Conservation (phyloP, 2,888 invertebrate genomes). For the Hirudinaria manillensis region DNA sequence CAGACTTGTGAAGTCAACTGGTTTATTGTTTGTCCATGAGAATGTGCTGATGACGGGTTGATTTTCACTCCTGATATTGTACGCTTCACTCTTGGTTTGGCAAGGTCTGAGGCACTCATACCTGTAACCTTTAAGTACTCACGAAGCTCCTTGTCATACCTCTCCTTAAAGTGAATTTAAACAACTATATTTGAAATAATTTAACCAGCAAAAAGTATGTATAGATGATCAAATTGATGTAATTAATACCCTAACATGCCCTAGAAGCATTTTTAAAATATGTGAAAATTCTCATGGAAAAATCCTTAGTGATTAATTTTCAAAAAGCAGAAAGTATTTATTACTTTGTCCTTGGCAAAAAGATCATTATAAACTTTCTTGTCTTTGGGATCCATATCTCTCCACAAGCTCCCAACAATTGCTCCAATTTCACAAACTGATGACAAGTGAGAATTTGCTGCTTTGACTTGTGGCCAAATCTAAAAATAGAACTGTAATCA, state of each 20-base stretch:
- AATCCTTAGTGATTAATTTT: background rate
- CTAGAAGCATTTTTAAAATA: background rate
- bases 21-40: constrained; percentile 21
- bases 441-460: constrained; percentile 27
- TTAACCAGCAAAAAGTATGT: background rate
- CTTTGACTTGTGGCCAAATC: constrained; percentile 34
- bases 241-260: background rate
- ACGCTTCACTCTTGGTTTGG: constrained; percentile 31
- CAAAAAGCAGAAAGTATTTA: background rate
- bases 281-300: background rate
- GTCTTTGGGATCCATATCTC: constrained; percentile 27
- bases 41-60: background rate
- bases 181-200: background rate
- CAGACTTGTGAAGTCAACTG: constrained; percentile 21
- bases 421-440: constrained; percentile 33
- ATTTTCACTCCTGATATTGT: background rate
- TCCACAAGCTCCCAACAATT: constrained; percentile 32
- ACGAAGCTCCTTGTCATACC: constrained; percentile 39
- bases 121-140: constrained; percentile 39
- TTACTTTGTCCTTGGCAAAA: constrained; percentile 30
- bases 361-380: constrained; percentile 29
- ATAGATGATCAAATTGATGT: background rate
- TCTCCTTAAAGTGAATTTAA: constrained; percentile 22
- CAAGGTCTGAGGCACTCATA: constrained; percentile 39
- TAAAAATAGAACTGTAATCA: background rate